Evolutionary conservation across 2,797 vertebrate species (phyloP), one percentile per base, ranked within the genome.

Genomic region (Clamator glandarius): DNA sequence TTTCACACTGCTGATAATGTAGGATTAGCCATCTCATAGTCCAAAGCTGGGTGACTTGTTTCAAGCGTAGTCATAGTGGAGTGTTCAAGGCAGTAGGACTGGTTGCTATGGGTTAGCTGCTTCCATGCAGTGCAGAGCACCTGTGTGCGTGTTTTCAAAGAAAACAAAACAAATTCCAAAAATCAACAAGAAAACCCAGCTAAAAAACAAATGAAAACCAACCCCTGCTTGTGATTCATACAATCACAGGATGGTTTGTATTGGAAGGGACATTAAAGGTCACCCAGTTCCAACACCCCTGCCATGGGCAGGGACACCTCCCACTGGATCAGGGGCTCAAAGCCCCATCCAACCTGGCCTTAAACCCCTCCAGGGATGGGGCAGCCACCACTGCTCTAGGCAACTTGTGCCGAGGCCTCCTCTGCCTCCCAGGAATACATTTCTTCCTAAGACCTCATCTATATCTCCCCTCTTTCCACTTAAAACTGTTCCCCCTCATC

Each of bases 11-110:
- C 29, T 12, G 29, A 8, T 12, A 28, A 13, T 3, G 29, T 18
- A 21, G 66, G 31, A 29, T 36, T 8, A 73, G 44, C 24, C 11
- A 4, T 12, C 19, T 9, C 8, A 1, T 1, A 5, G 20, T 9
- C 46, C 21, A 3, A 2, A 9, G 59, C 0, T 39, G 4, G 25
- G 36, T 51, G 36, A 1, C 12, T 17, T 0, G 0, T 31, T 28
- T 16, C 8, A 5, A 3, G 54, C 18, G 1, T 0, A 4, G n/a
- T 9, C 33, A 0, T 0, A 26, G 33, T 20, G 41, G 21, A 23
- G 20, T 3, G 4, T 7, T 14, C 21, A 11, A 8, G 39, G 69
- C 39, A 1, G 51, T 1, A 1, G 33, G 41, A 5, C 14, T 8
- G 28, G 7, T 41, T 20, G 6, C 21, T 14, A 0, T 5, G 33